These are phyloP conservation scores for Drosophila jambulina DNA, from an alignment of 1,140 invertebrate species.

Conservation along the genomic window DNA sequence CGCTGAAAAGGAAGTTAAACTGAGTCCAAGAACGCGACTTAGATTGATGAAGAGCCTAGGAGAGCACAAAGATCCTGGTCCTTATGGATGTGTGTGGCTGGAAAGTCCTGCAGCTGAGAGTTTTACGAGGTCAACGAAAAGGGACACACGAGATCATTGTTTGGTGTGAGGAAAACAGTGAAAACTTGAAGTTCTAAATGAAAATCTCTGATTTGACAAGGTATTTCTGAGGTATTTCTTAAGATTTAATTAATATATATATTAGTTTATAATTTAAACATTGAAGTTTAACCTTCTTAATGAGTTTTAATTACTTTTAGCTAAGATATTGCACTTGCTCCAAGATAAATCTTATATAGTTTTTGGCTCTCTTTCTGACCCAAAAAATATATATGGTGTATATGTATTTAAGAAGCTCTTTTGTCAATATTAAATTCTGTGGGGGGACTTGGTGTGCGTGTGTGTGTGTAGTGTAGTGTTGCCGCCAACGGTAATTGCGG, in stretches of 20 bases:
- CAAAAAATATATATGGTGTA: not conserved
- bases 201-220: not conserved
- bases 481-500: constrained; percentile 48
- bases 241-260: not conserved
- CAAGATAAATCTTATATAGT: not conserved
- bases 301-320: not conserved
- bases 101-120: constrained; percentile 22
- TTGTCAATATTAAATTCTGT: constrained; percentile 5
- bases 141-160: constrained; percentile 1
- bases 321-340: not conserved
- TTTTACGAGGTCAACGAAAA: constrained; percentile 28
- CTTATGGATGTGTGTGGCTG: not conserved
- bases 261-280: not conserved
- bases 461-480: constrained; percentile 6
- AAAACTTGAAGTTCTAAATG: not conserved
- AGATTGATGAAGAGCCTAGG: constrained; percentile 30
- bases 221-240: too few species aligned
- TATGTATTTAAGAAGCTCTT: not conserved
- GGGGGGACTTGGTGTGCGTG: not conserved
- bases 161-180: not conserved
- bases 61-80: constrained; percentile 30
- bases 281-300: not conserved
- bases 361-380: not conserved
- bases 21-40: constrained; percentile 10
- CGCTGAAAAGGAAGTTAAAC: constrained; percentile 9